phyloP scores from a whole-genome alignment of 1,140 invertebrate species.

The Ceratosolen solmsi region DNA sequence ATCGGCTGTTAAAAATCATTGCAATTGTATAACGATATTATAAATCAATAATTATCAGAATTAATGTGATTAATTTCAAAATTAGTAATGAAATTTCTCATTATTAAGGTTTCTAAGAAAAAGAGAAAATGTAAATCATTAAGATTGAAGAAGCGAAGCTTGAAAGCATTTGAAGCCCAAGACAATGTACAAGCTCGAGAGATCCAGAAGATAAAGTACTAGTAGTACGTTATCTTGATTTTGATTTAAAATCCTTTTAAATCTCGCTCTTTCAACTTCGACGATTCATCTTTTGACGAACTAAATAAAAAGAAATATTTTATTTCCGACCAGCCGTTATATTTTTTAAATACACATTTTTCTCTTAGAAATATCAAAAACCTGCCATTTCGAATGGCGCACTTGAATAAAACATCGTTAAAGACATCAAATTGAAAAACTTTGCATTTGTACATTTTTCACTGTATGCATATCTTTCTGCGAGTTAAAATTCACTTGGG shows the following conservation, averaged over 20 bases:
- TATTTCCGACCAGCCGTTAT: neutral
- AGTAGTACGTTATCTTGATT: neutral
- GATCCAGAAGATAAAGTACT: neutral
- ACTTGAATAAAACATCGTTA: constrained; percentile 2
- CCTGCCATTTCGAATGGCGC: neutral
- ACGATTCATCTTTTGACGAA: neutral
- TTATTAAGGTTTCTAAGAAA: too few species aligned
- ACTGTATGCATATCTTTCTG: neutral
- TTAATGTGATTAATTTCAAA: too few species aligned
- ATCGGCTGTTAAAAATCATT: too few species aligned
- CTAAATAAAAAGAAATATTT: constrained; percentile 6
- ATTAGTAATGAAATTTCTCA: too few species aligned
- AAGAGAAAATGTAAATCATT: neutral
- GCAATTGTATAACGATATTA: too few species aligned
- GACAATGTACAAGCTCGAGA: neutral
- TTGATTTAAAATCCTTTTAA: neutral
- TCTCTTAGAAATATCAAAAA: neutral
- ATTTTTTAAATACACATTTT: constrained; percentile 14
- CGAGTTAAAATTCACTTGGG: constrained; percentile 39
- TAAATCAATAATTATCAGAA: too few species aligned
- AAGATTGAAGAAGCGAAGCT: neutral
- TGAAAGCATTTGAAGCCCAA: neutral
- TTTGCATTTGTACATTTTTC: constrained; percentile 36
- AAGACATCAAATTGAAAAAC: constrained; percentile 41
- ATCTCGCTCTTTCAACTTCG: neutral